Conservation (phyloP, 2,113 vertebrate genomes). For the Laticauda colubrina region DNA sequence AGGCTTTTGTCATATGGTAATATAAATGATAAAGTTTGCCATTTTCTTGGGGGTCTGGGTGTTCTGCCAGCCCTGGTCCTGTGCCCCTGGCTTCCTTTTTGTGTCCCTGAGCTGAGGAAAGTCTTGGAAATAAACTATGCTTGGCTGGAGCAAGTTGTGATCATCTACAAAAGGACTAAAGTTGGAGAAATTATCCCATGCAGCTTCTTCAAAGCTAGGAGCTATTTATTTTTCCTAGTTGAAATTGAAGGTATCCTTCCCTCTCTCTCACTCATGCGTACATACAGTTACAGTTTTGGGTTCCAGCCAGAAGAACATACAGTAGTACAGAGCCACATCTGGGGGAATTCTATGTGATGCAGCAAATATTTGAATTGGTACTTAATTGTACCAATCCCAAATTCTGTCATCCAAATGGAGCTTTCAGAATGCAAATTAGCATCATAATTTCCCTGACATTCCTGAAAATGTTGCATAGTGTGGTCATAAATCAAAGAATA, state of each 20-base stretch:
- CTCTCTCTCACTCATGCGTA: background rate
- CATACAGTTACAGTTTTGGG: background rate
- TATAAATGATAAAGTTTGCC: constrained; percentile 20
- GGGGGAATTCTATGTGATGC: background rate
- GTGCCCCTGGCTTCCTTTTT: background rate
- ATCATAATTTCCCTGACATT: background rate
- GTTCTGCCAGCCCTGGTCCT: background rate
- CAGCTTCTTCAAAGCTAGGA: background rate
- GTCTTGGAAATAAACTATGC: background rate
- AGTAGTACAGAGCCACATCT: background rate
- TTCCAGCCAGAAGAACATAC: background rate
- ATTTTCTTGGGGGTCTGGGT: accelerated
- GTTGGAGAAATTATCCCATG: background rate
- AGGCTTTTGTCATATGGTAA: background rate
- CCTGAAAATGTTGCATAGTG: background rate
- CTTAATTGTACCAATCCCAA: background rate
- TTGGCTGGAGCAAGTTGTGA: background rate
- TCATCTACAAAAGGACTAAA: background rate
- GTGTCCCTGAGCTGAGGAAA: background rate
- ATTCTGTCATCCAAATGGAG: background rate
- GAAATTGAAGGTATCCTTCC: background rate
- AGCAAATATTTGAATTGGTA: background rate
- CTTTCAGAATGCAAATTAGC: background rate
- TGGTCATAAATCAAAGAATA: background rate
- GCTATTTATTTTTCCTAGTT: background rate